phyloP scores from a whole-genome alignment of 2,797 vertebrate species.

The Coregonus sp. region DNA sequence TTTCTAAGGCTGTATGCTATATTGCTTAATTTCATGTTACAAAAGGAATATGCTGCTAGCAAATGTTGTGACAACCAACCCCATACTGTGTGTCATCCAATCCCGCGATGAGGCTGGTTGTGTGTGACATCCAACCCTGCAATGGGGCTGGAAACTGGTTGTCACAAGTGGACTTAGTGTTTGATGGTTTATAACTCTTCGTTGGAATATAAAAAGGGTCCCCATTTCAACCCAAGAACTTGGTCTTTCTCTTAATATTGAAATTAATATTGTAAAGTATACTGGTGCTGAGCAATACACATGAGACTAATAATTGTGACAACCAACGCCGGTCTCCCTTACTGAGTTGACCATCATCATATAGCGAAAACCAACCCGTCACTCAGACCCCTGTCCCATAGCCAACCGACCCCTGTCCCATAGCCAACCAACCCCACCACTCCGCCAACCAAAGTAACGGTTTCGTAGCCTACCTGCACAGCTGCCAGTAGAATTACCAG shows the following conservation, averaged over 20 bases:
- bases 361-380: not conserved
- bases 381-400: not conserved
- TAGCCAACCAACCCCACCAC: constrained; percentile 8
- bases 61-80: not conserved
- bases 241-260: not conserved
- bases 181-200: not conserved
- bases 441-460: not conserved
- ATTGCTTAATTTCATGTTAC: no score
- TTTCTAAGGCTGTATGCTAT: no score
- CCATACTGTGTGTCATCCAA: not conserved
- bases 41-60: no score
- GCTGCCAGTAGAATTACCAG: not conserved
- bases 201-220: not conserved
- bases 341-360: not conserved
- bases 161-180: not conserved
- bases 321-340: not conserved
- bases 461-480: constrained; percentile 19
- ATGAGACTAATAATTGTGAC: not conserved
- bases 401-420: not conserved
- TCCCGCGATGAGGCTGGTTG: not conserved
- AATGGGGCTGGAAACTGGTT: not conserved
- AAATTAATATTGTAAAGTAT: not conserved
- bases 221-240: not conserved
- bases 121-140: not conserved
- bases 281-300: not conserved